phyloP scores from a whole-genome alignment of 2,888 invertebrate species.

The Caradrina kadenii region DNA sequence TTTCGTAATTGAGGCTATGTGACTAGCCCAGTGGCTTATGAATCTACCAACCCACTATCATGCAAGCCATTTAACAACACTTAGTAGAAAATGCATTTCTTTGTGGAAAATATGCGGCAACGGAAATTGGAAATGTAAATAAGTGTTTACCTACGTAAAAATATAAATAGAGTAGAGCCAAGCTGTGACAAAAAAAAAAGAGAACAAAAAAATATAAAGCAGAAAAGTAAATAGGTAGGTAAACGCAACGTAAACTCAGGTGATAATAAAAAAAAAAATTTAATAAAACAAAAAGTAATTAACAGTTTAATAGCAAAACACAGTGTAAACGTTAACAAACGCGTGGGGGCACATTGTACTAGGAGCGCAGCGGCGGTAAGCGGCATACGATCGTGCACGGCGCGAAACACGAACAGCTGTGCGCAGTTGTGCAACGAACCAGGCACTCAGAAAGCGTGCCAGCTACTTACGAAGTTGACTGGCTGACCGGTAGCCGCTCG shows the following conservation, averaged over 20 bases:
- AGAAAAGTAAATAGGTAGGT: too few relatives aligned
- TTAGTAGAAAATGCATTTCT: conserved; percentile 29
- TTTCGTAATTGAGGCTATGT: conserved; percentile 88
- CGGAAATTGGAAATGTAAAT: not conserved
- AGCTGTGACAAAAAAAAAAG: not conserved
- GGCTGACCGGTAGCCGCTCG: conserved; percentile 55
- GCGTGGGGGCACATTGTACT: conserved; percentile 70
- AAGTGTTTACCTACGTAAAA: not conserved
- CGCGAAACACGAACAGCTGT: conserved; percentile 65
- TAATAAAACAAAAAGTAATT: conserved; percentile 7
- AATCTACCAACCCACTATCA: conserved; percentile 71
- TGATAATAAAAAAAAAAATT: not conserved
- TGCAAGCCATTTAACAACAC: conserved; percentile 47
- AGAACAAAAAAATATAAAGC: not conserved
- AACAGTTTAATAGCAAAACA: conserved; percentile 30
- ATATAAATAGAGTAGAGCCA: not conserved
- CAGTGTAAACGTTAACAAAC: conserved; percentile 64
- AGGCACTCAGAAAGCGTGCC: conserved; percentile 73
- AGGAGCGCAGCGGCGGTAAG: conserved; percentile 72
- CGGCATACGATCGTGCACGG: conserved; percentile 59
- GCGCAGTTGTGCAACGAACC: conserved; percentile 76
- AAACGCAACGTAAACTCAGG: not conserved
- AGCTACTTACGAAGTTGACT: conserved; percentile 72
- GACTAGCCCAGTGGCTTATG: conserved; percentile 79
- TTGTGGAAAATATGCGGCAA: not conserved